phyloP scores from a whole-genome alignment of 2,113 vertebrate genomes.

The Psammodynastes pulverulentus region DNA sequence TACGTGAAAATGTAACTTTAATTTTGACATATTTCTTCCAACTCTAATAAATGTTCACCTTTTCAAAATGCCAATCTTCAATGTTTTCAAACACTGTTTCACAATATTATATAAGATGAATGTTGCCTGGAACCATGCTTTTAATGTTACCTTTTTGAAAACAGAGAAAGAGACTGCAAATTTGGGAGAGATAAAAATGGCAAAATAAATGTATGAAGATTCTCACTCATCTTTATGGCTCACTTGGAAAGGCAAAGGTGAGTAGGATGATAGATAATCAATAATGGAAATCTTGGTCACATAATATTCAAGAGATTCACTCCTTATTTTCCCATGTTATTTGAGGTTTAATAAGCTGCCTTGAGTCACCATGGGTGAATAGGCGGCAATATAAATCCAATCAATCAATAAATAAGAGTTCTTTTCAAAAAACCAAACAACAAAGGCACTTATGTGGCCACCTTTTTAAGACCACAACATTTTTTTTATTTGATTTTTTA shows the following conservation, averaged over 20 bases:
- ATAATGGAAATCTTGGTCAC: not conserved
- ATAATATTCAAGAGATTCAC: not conserved
- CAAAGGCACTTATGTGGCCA: not conserved
- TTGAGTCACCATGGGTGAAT: no score
- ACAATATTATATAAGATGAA: not conserved
- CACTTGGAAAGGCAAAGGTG: not conserved
- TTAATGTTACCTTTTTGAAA: not conserved
- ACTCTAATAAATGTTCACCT: not conserved
- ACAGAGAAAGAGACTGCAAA: constrained; percentile 8
- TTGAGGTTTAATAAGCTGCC: not conserved
- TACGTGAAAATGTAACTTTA: constrained; percentile 16
- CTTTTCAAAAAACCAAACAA: not conserved
- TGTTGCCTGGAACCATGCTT: not conserved
- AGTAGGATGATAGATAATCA: not conserved
- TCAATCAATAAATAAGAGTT: no score
- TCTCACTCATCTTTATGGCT: not conserved
- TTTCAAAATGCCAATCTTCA: constrained; percentile 3
- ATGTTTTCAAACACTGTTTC: not conserved
- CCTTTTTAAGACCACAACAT: not conserved
- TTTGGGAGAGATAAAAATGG: not conserved
- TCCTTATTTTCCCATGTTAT: not conserved
- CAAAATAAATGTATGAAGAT: not conserved
- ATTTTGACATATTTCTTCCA: not conserved
- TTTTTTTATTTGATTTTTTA: not conserved
- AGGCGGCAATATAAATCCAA: no score